Evolutionary conservation across 2,113 vertebrate genomes (phyloP).

Genomic region (Cottus gobio): DNA sequence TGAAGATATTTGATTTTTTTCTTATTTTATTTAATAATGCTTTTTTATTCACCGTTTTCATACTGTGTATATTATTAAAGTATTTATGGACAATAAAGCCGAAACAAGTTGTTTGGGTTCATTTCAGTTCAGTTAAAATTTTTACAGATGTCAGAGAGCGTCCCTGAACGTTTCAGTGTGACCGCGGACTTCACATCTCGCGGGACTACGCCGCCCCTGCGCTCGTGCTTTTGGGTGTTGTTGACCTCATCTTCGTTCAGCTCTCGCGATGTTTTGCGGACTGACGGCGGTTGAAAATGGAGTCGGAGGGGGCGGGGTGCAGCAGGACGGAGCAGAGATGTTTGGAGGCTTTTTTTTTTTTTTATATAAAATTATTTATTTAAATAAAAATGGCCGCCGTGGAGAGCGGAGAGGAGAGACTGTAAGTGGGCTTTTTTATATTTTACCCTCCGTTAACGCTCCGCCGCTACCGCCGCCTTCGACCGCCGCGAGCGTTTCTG

Average conservation of each 20-base stretch:
- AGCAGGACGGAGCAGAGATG: constrained; percentile 81
- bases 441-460: constrained; percentile 62
- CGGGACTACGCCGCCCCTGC: constrained; percentile 46
- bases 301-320: constrained; percentile 79
- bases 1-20: background rate
- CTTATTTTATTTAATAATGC: background rate
- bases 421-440: constrained; percentile 82
- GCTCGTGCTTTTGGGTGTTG: background rate
- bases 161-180: constrained; percentile 24
- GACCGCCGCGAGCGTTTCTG: constrained; percentile 28
- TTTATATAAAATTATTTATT: constrained; percentile 86
- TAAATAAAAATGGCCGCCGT: constrained; percentile 90
- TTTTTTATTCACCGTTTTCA: background rate
- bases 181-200: constrained; percentile 52
- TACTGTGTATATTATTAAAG: background rate
- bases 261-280: constrained; percentile 78
- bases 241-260: background rate
- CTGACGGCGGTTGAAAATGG: constrained; percentile 69
- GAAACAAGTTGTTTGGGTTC: background rate
- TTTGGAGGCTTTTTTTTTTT: constrained; percentile 82
- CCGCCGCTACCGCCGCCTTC: constrained; percentile 25
- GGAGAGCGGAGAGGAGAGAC: constrained; percentile 86
- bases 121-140: background rate
- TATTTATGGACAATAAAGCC: too few species aligned
- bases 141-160: background rate